phyloP scores from a whole-genome alignment of 1,140 invertebrate genomes.

The Arctopsyche grandis region DNA sequence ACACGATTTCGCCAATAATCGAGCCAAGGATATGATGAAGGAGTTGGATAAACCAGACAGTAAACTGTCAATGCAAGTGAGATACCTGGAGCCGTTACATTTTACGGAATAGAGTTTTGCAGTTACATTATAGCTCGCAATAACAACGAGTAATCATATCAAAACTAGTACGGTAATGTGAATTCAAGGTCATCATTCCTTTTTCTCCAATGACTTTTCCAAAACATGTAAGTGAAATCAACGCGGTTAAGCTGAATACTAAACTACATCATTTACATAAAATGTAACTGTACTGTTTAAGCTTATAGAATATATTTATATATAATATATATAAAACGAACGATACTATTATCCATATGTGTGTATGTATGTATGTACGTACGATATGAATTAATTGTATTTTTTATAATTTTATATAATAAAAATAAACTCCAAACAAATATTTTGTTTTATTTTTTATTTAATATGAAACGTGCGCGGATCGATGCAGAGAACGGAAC shows the following conservation, averaged over 20 bases:
- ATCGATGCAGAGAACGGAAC: no score
- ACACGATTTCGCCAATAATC: constrained; percentile 65
- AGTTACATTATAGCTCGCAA: neutral
- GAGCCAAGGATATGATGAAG: constrained; percentile 63
- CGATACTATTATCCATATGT: no score
- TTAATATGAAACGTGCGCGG: no score
- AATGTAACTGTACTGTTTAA: neutral
- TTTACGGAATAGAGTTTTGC: constrained; percentile 53
- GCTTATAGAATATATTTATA: neutral
- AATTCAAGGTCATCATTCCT: neutral
- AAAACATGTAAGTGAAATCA: constrained; percentile 28
- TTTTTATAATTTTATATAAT: no score
- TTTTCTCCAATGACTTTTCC: constrained; percentile 9
- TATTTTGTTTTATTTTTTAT: no score
- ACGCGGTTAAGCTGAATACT: constrained; percentile 13
- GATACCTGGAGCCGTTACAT: constrained; percentile 62
- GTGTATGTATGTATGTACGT: no score
- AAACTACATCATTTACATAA: constrained; percentile 3
- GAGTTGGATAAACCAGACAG: constrained; percentile 66
- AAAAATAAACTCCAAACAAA: no score
- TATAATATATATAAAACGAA: no score
- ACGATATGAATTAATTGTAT: no score
- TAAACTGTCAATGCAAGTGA: constrained; percentile 63
- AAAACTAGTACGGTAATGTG: no score
- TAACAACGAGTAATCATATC: constrained; percentile 3